Percentiles rank a stretch among this genome's conserved stretches.
phyloP scores from a whole-genome alignment of 2,888 invertebrate genomes.

The Trypoxylon attenuatum region DNA sequence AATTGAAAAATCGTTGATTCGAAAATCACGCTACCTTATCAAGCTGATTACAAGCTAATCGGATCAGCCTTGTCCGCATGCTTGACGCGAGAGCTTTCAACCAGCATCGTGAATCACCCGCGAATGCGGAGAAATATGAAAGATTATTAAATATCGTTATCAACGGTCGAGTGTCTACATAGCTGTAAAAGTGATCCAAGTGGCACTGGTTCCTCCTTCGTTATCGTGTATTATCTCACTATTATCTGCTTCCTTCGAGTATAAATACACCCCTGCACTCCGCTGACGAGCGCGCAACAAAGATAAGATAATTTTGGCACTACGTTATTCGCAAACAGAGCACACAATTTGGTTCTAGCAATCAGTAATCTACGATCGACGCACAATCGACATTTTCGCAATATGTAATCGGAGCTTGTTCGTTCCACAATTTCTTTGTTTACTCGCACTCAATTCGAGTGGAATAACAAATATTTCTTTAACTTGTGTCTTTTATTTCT shows the following conservation, averaged over 20 bases:
- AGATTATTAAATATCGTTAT: slow-evolving; percentile 21
- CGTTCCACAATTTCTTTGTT: too few relatives aligned
- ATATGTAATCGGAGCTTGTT: too few relatives aligned
- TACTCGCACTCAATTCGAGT: too few relatives aligned
- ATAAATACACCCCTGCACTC: slow-evolving; percentile 53
- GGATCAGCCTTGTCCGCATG: slow-evolving; percentile 14
- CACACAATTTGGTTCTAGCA: slow-evolving; percentile 19
- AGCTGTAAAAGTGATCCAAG: slow-evolving; percentile 33
- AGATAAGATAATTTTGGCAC: slow-evolving; percentile 57
- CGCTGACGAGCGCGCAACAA: slow-evolving; percentile 8
- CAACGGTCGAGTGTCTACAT: slow-evolving; percentile 8
- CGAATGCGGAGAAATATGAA: slow-evolving; percentile 11
- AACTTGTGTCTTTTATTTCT: too few relatives aligned
- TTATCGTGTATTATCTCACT: slow-evolving; percentile 51
- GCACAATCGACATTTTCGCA: neutral
- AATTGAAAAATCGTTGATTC: neutral
- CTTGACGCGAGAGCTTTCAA: neutral
- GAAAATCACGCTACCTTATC: neutral
- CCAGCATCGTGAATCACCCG: slow-evolving; percentile 21
- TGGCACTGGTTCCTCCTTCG: slow-evolving; percentile 26
- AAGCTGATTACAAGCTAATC: neutral
- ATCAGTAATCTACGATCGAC: neutral
- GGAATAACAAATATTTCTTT: too few relatives aligned
- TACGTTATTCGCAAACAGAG: slow-evolving; percentile 25
- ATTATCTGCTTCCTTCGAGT: slow-evolving; percentile 58